Conservation (phyloP, 2,888 invertebrate species). For the Xylota segnis region DNA sequence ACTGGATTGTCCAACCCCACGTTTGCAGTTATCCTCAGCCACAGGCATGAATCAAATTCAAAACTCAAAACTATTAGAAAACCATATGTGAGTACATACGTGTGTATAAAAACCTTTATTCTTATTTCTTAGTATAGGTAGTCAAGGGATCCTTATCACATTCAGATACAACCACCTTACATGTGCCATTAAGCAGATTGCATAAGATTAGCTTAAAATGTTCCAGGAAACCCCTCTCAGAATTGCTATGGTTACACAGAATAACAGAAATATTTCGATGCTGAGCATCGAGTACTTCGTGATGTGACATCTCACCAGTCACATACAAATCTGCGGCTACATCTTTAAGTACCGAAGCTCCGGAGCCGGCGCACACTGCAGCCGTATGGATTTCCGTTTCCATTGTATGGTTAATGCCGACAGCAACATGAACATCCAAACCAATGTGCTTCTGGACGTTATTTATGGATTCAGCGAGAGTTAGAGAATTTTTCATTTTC, state of each 20-base stretch:
- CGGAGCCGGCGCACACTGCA: conserved; percentile 96
- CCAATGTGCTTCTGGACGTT: conserved; percentile 88
- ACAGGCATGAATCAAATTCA: background rate
- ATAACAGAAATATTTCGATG: conserved; percentile 92
- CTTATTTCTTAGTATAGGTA: conserved; percentile 83
- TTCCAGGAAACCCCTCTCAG: conserved; percentile 94
- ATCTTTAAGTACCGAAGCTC: conserved; percentile 90
- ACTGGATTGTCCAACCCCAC: too few species aligned
- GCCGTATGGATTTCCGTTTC: conserved; percentile 87
- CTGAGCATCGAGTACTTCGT: conserved; percentile 94
- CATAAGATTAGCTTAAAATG: conserved; percentile 85
- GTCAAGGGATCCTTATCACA: conserved; percentile 91
- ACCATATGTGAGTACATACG: conserved; percentile 4
- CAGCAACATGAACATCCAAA: conserved; percentile 90
- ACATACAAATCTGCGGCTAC: conserved; percentile 91
- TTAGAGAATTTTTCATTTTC: conserved; percentile 82
- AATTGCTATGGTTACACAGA: conserved; percentile 96
- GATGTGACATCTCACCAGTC: conserved; percentile 98
- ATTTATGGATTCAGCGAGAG: conserved; percentile 87
- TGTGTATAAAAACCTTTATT: conserved; percentile 17
- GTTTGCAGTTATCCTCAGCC: too few species aligned
- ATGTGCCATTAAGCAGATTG: conserved; percentile 81
- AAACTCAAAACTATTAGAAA: background rate
- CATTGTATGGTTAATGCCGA: conserved; percentile 84
- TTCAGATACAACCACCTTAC: conserved; percentile 89